Conservation (phyloP, 2,888 invertebrate species). For the Scrobipalpa atriplicella region DNA sequence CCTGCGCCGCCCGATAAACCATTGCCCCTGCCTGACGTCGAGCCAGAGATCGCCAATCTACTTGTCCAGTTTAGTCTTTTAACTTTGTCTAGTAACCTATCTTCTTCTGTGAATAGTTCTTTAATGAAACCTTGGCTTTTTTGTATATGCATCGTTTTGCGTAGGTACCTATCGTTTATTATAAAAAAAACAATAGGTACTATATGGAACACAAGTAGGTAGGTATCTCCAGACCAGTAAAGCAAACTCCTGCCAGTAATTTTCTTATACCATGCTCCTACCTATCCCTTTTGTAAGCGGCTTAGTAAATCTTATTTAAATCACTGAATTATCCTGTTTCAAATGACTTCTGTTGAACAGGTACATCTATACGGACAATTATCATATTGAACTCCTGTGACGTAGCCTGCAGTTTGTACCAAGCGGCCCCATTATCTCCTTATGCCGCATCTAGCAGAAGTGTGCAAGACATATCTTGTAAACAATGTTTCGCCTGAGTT, state of each 20-base stretch:
- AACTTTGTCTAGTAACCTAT: background rate
- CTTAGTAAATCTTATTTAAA: too few relatives aligned
- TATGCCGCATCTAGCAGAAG: background rate
- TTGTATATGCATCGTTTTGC: too few relatives aligned
- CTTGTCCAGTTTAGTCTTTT: background rate
- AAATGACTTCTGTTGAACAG: background rate
- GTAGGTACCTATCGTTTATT: too few relatives aligned
- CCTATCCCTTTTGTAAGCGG: too few relatives aligned
- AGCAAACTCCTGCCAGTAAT: too few relatives aligned
- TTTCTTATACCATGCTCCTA: too few relatives aligned
- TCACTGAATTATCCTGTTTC: background rate
- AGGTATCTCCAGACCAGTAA: too few relatives aligned
- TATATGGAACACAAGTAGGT: too few relatives aligned
- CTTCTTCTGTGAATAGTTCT: background rate
- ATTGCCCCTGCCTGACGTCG: background rate
- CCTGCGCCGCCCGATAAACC: background rate
- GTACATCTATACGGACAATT: slow-evolving; percentile 8
- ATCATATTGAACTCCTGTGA: background rate
- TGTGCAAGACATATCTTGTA: background rate
- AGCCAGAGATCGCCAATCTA: background rate
- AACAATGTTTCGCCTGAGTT: background rate
- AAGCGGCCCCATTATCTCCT: background rate
- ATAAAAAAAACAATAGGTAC: too few relatives aligned
- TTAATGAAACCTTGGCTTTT: background rate
- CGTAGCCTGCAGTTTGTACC: background rate